phyloP scores from a whole-genome alignment of 2,113 vertebrate species.

The Ramphastos sulfuratus region DNA sequence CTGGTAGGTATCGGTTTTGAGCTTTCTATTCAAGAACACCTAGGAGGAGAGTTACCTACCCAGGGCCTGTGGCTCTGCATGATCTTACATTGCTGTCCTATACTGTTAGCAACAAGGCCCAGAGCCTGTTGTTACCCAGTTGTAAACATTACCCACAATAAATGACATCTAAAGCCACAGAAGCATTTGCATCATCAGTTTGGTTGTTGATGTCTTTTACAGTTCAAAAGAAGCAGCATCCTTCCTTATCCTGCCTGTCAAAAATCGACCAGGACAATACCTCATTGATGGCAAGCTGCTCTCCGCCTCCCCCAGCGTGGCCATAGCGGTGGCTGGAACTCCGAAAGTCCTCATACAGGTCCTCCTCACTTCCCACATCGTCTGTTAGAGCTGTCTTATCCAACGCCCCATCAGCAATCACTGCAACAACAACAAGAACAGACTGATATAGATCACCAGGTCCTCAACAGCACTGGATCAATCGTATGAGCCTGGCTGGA shows the following conservation, averaged over 20 bases:
- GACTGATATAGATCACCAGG: rapidly evolving
- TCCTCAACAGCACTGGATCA: background rate
- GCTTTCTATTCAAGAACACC: background rate
- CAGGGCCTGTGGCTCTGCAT: background rate
- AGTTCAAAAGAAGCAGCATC: background rate
- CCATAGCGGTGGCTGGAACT: conserved; percentile 86
- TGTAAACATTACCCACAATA: background rate
- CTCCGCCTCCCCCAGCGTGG: conserved; percentile 89
- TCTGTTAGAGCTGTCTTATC: conserved; percentile 79
- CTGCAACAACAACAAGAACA: conserved; percentile 61
- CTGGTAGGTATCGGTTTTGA: background rate
- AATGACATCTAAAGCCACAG: background rate
- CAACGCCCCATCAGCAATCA: conserved; percentile 81
- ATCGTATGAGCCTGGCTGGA: rapidly evolving
- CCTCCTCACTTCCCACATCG: conserved; percentile 87
- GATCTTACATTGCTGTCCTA: no score
- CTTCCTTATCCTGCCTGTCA: background rate
- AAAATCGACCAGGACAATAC: conserved; percentile 54
- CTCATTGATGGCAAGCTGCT: conserved; percentile 97
- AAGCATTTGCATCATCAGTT: background rate
- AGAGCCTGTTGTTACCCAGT: background rate
- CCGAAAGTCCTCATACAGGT: conserved; percentile 89
- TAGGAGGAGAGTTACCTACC: background rate
- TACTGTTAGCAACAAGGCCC: background rate
- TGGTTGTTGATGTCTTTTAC: background rate